Evolutionary conservation across 1,140 invertebrate species (phyloP).

Genomic region (Phenacoccus solenopsis): DNA sequence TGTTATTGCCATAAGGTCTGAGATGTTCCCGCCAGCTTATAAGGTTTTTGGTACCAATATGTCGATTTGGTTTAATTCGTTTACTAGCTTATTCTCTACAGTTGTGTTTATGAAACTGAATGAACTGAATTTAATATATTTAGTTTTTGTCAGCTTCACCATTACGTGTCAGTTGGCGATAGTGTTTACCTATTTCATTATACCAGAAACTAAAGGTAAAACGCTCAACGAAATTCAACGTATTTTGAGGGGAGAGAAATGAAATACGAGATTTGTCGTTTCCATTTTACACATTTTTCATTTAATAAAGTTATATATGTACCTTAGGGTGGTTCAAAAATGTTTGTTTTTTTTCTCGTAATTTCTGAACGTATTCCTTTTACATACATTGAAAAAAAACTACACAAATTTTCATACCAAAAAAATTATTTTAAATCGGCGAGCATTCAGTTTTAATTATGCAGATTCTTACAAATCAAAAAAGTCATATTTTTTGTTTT

Average conservation of each 20-base stretch:
- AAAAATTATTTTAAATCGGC: too few species aligned
- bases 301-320: too few species aligned
- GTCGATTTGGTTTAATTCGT: not conserved
- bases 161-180: not conserved
- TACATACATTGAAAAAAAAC: too few species aligned
- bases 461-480: too few species aligned
- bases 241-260: not conserved
- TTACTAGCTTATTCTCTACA: not conserved
- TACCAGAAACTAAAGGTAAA: conserved; percentile 75
- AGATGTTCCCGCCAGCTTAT: not conserved
- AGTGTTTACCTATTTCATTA: conserved; percentile 43
- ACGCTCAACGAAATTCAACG: conserved; percentile 60
- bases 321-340: too few species aligned
- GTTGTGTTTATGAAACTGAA: not conserved
- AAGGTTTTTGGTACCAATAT: not conserved
- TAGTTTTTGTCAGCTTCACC: not conserved
- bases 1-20: not conserved
- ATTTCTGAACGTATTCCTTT: too few species aligned
- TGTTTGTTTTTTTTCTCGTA: too few species aligned
- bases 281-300: too few species aligned
- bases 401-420: too few species aligned
- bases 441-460: too few species aligned
- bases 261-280: too few species aligned
- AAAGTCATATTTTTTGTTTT: too few species aligned
- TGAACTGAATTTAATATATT: not conserved